Percentiles rank a stretch among this genome's conserved stretches.
Evolutionary conservation across 2,888 invertebrate species (phyloP).

Genomic region (Orthosia cruda): DNA sequence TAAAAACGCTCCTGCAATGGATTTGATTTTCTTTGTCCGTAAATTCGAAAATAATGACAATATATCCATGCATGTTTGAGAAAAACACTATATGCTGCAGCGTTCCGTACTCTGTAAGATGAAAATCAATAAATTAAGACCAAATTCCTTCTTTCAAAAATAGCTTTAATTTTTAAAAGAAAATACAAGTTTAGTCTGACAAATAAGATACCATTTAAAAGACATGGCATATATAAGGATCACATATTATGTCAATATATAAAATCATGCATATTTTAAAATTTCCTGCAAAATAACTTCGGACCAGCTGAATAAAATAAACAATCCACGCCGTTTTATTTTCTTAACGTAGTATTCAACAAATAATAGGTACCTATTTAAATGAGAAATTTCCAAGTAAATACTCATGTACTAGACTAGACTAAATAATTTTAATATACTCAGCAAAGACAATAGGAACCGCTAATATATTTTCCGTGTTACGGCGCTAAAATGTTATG

Average conservation of each 20-base stretch:
- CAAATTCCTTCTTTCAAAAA: conserved; percentile 4
- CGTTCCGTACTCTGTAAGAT: not conserved
- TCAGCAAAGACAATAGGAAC: conserved; percentile 16
- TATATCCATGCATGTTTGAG: too few relatives aligned
- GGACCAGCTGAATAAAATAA: conserved; percentile 27
- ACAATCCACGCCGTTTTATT: conserved; percentile 36
- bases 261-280: conserved; percentile 50
- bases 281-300: conserved; percentile 20
- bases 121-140: not conserved
- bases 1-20: too few relatives aligned
- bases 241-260: conserved; percentile 31
- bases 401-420: not conserved
- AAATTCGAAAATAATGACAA: too few relatives aligned
- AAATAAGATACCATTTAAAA: conserved; percentile 35
- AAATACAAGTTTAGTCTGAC: conserved; percentile 1
- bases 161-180: not conserved
- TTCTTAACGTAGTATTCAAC: conserved; percentile 19
- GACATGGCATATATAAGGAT: conserved; percentile 30
- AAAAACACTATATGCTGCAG: not conserved
- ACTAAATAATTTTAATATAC: conserved; percentile 6
- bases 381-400: conserved; percentile 9
- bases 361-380: conserved; percentile 33
- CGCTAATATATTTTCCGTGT: conserved; percentile 39
- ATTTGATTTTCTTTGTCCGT: too few relatives aligned
- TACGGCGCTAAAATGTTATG: conserved; percentile 15